Evolutionary conservation across 2,113 vertebrate species (phyloP).

Genomic region (Ctenomys sociabilis): DNA sequence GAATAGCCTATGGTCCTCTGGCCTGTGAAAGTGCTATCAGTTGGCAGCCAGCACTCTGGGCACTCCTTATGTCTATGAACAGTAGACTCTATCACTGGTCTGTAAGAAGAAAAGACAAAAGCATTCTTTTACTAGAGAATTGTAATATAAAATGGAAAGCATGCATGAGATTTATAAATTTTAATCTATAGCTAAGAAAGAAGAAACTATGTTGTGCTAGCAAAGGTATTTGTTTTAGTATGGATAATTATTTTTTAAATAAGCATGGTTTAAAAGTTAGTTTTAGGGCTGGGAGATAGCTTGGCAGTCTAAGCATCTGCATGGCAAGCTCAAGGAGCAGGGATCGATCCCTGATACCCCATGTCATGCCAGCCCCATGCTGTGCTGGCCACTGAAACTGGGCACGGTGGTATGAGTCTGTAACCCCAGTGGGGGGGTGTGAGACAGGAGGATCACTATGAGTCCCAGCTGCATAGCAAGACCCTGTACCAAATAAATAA

Average conservation of each 20-base stretch:
- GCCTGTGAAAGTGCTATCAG: accelerated
- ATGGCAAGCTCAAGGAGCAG: no score
- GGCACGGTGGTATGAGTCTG: no score
- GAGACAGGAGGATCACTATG: no score
- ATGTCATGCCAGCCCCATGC: no score
- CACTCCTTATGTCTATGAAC: neutral
- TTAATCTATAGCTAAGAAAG: neutral
- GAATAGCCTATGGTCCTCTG: neutral
- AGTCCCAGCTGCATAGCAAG: no score
- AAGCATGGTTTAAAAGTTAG: neutral
- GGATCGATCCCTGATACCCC: no score
- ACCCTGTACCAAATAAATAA: no score
- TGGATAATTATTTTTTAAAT: neutral
- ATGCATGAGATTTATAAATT: neutral
- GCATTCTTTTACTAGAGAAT: neutral
- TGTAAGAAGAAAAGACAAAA: neutral
- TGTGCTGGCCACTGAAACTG: no score
- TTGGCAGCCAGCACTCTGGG: neutral
- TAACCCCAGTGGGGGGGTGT: no score
- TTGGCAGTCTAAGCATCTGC: no score
- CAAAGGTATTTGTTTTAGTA: neutral
- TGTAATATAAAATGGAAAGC: neutral
- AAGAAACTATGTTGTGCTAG: neutral
- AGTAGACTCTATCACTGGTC: neutral
- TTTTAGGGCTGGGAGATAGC: neutral